phyloP scores from a whole-genome alignment of 2,113 vertebrate species.

The Odontesthes bonariensis region DNA sequence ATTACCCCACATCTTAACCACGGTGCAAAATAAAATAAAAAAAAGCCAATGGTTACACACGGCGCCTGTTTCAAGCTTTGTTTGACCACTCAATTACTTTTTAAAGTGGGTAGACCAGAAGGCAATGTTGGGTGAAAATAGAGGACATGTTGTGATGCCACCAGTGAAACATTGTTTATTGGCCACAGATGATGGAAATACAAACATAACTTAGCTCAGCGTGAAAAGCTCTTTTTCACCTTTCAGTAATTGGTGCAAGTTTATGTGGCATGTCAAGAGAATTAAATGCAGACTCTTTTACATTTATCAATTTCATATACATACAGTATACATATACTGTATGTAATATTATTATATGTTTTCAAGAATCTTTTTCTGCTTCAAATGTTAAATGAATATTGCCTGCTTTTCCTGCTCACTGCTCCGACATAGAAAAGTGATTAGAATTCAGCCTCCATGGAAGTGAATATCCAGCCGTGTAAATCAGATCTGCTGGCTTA shows the following conservation, averaged over 20 bases:
- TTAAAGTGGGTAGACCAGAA: constrained; percentile 72
- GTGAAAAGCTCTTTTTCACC: neutral
- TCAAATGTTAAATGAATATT: constrained; percentile 16
- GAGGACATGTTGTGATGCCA: constrained; percentile 45
- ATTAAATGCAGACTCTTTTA: constrained; percentile 14
- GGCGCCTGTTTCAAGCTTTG: constrained; percentile 54
- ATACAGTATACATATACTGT: neutral
- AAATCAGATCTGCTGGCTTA: constrained; percentile 76
- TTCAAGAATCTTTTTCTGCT: neutral
- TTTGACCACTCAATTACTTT: constrained; percentile 75
- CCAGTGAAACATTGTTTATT: constrained; percentile 39
- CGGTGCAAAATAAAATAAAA: constrained; percentile 53
- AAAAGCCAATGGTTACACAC: constrained; percentile 56
- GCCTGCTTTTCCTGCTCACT: constrained; percentile 16
- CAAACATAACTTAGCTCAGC: constrained; percentile 8
- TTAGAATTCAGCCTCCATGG: constrained; percentile 60
- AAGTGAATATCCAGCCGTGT: constrained; percentile 68
- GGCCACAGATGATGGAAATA: constrained; percentile 35
- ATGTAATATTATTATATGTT: neutral
- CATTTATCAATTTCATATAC: neutral
- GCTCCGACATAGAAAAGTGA: constrained; percentile 46
- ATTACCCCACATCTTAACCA: constrained; percentile 60
- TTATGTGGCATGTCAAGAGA: constrained; percentile 23
- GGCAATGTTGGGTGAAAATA: constrained; percentile 63
- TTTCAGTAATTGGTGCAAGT: neutral